A percentile compares a stretch with the other conserved stretches of the same genome.
Evolutionary conservation across 2,888 invertebrate genomes (phyloP).

Genomic region (Thumatha senex): DNA sequence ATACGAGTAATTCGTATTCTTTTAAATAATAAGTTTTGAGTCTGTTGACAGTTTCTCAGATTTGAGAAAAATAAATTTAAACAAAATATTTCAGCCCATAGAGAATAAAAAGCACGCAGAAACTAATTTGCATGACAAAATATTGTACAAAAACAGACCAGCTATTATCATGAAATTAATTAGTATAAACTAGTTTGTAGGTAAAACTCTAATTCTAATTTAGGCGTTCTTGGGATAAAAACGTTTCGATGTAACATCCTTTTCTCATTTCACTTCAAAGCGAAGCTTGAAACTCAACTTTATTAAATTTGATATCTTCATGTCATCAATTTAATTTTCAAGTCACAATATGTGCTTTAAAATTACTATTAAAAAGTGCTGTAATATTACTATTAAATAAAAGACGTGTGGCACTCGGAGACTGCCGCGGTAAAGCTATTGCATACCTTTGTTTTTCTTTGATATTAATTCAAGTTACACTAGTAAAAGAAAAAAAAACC

Average conservation of each 20-base stretch:
- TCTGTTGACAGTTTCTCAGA: neutral
- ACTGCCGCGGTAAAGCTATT: no score
- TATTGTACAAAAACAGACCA: conserved; percentile 43
- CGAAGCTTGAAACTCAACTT: conserved; percentile 35
- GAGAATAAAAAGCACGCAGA: conserved; percentile 14
- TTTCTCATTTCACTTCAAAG: conserved; percentile 42
- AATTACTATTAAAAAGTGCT: no score
- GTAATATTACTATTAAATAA: no score
- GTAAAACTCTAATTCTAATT: conserved; percentile 60
- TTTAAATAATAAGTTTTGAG: no score
- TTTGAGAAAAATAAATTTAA: neutral
- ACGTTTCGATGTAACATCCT: conserved; percentile 36
- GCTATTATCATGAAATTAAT: conserved; percentile 64
- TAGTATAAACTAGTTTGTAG: conserved; percentile 58
- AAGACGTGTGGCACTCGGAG: no score
- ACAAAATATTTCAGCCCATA: conserved; percentile 5
- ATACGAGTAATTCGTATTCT: no score
- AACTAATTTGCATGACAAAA: conserved; percentile 47
- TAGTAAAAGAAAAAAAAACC: no score
- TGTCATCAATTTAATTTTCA: no score
- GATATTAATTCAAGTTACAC: no score
- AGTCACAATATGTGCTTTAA: no score
- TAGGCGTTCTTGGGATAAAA: conserved; percentile 51
- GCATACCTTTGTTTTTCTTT: no score
- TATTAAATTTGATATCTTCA: no score